Evolutionary conservation across 2,113 vertebrate species (phyloP), one percentile per base, ranked within the genome.

Genomic region (Terrapene triunguis): DNA sequence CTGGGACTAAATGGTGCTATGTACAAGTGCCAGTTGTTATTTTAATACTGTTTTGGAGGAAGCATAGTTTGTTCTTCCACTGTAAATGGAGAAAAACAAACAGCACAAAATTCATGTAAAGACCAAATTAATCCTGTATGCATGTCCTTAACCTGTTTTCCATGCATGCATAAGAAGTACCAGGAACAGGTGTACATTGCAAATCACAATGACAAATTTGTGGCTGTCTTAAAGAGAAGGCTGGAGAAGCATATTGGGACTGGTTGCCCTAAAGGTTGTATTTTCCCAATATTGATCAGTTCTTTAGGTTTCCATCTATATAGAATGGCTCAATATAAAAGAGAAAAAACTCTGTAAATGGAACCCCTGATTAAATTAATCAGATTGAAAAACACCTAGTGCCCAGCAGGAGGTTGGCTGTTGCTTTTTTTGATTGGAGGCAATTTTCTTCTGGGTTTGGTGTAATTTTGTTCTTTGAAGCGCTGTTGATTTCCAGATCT

Each of bases 381-480:
- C 53, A 72, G 17, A 38, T 10, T 72, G 65, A 51, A 87, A 62
- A 87, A 2, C 29, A 92, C 32, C 48, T 94, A 92, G 48, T 91
- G 11, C 50, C 10, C 57, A 92, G 91, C 78, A 94, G 78, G 83
- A 62, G 27, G 81, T 38, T 93, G 90, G 89, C 78, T 76, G 87
- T n/a, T 88, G 55, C 84, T 92, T 90, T 53, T 90, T 35, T 62
- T 62, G 88, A 79, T 94, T 76, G 81, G 82, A 80, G 81, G 86
- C 38, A 89, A 81, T 94, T 95, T 97, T 87, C 76, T 96, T 90
- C 89, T 85, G 57, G 93, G 74, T 62, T 95, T 89, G 87, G 32
- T 29, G 48, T 47, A 80, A 78, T 89, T 87, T 62, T 93, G 89
- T 44, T 62, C 96, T 85, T 87, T 94, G 88, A 94, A 87, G 16